phyloP scores from a whole-genome alignment of 2,888 invertebrate species.

The Drymonia ruficornis region DNA sequence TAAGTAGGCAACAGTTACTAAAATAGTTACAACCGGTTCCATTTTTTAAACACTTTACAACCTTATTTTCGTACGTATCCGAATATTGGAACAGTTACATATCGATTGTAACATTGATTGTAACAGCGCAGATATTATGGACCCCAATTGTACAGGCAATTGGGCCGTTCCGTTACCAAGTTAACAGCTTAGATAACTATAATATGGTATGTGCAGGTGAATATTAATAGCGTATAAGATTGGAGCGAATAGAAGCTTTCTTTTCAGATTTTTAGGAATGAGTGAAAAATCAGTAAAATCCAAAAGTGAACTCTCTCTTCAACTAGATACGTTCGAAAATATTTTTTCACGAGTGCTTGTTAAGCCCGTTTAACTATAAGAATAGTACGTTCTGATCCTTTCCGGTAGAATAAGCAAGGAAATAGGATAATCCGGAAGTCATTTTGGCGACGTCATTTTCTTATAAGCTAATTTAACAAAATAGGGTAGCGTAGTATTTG shows the following conservation, averaged over 20 bases:
- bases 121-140: neutral
- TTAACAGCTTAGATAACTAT: too few relatives aligned
- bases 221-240: too few relatives aligned
- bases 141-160: neutral
- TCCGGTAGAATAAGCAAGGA: slow-evolving; percentile 38
- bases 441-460: slow-evolving; percentile 26
- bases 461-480: slow-evolving; percentile 16
- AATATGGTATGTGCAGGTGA: too few relatives aligned
- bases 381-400: slow-evolving; percentile 35
- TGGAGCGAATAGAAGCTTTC: too few relatives aligned
- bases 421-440: slow-evolving; percentile 31
- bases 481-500: slow-evolving; percentile 6
- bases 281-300: too few relatives aligned
- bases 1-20: too few relatives aligned
- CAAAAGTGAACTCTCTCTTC: neutral
- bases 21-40: too few relatives aligned
- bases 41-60: too few relatives aligned
- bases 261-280: too few relatives aligned
- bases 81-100: neutral
- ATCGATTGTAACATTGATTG: neutral
- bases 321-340: neutral
- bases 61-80: neutral
- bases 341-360: neutral
- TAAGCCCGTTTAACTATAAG: slow-evolving; percentile 11
- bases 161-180: neutral